Conservation (phyloP, 2,888 invertebrate genomes). For the Nudaria mundana region DNA sequence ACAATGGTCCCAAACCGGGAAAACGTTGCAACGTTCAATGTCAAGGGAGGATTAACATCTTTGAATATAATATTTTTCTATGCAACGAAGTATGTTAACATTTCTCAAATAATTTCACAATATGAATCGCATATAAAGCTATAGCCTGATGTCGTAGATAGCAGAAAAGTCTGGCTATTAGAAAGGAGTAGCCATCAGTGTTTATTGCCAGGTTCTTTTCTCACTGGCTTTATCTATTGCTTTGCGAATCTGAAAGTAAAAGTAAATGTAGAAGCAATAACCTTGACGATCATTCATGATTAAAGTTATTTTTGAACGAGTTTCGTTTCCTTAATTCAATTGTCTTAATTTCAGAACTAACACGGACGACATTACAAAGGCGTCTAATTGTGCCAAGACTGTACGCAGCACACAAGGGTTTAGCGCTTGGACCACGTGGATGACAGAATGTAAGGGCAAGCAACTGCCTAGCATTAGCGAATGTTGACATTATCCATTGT, state of each 20-base stretch:
- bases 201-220: too few relatives aligned
- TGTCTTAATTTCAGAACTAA: conserved; percentile 40
- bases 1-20: conserved; percentile 41
- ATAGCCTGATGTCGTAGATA: too few relatives aligned
- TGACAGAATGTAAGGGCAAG: conserved; percentile 43
- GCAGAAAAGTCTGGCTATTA: too few relatives aligned
- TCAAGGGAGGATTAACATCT: conserved; percentile 19
- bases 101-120: not conserved
- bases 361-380: conserved; percentile 56
- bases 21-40: conserved; percentile 62
- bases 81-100: not conserved
- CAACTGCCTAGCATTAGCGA: conserved; percentile 49
- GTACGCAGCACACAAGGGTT: conserved; percentile 52
- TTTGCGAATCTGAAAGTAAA: too few relatives aligned
- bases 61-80: not conserved
- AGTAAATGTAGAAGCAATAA: too few relatives aligned
- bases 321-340: not conserved
- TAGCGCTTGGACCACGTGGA: conserved; percentile 61
- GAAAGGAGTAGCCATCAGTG: too few relatives aligned
- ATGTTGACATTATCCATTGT: conserved; percentile 34
- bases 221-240: too few relatives aligned
- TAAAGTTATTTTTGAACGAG: not conserved
- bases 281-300: too few relatives aligned
- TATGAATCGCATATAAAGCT: too few relatives aligned
- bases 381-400: conserved; percentile 58